Conservation (phyloP, 1,140 invertebrate genomes). For the Conopomorpha cramerella region DNA sequence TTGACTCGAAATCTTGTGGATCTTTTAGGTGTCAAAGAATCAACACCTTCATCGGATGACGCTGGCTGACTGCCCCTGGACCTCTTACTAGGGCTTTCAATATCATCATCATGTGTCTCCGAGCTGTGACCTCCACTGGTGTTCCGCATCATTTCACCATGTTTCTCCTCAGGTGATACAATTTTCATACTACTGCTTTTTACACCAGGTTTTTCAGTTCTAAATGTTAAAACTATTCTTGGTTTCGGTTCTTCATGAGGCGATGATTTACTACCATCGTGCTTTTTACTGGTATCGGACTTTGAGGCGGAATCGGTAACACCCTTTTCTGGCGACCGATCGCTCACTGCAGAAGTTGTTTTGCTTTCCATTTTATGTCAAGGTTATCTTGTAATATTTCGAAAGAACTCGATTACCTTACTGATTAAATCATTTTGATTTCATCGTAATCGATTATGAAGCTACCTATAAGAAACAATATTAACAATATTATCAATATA, state of each 20-base stretch:
- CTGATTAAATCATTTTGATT: no score
- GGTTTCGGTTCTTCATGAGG: constrained; percentile 47
- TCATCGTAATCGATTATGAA: no score
- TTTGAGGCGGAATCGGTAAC: no score
- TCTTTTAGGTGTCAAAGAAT: constrained; percentile 34
- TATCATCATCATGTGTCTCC: constrained; percentile 41
- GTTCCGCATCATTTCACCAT: constrained; percentile 35
- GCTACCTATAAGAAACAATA: no score
- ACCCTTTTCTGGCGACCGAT: no score
- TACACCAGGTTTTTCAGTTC: constrained; percentile 51
- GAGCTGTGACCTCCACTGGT: constrained; percentile 21
- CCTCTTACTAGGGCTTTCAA: constrained; percentile 18
- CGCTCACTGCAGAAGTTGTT: no score
- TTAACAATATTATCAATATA: no score
- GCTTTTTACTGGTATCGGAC: no score
- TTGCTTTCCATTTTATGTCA: no score
- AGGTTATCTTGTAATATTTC: no score
- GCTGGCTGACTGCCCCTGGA: constrained; percentile 46
- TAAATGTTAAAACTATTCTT: constrained; percentile 53
- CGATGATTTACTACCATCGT: constrained; percentile 9
- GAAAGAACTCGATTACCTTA: no score
- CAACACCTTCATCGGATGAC: constrained; percentile 22
- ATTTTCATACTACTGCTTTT: constrained; percentile 55
- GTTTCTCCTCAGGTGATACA: constrained; percentile 48
- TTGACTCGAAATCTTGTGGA: constrained; percentile 53